A percentile compares a stretch with the other conserved stretches of the same genome.
Conservation (phyloP, 2,797 vertebrate genomes). For the Myotis vivesi region DNA sequence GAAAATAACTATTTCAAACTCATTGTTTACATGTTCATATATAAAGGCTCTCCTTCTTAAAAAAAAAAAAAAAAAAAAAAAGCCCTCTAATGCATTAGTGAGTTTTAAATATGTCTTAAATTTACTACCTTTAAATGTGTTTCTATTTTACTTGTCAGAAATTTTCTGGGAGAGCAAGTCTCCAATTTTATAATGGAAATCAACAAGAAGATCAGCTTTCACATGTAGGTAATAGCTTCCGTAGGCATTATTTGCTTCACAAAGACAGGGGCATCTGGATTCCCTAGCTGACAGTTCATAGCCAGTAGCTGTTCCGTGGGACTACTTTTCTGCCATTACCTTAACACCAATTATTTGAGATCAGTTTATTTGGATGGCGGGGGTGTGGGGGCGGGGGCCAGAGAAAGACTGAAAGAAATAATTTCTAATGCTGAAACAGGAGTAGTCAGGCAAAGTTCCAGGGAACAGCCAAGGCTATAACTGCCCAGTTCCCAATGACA, state of each 20-base stretch:
- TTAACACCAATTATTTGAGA: conserved; percentile 33
- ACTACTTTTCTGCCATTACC: background rate
- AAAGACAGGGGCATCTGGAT: background rate
- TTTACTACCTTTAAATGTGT: background rate
- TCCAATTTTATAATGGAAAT: conserved; percentile 35
- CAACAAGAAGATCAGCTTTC: conserved; percentile 43
- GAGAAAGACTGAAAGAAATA: conserved; percentile 47
- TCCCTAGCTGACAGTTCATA: background rate
- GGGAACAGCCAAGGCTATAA: background rate
- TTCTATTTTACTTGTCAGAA: conserved; percentile 47
- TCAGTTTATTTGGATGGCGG: background rate
- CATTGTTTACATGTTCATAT: background rate
- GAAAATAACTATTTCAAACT: conserved; percentile 27
- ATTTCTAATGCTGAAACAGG: conserved; percentile 33
- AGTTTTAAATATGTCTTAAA: background rate
- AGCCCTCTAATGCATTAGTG: background rate
- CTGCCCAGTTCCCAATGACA: conserved; percentile 39
- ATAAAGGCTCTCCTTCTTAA: background rate
- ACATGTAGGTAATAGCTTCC: background rate
- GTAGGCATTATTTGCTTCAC: background rate
- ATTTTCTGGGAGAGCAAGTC: background rate
- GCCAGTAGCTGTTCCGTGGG: background rate
- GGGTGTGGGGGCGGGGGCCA: fast-evolving
- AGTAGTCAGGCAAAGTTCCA: conserved; percentile 23
- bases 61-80: too few species aligned